Evolutionary conservation across 2,888 invertebrate genomes (phyloP).

Genomic region (Phengaris arion): DNA sequence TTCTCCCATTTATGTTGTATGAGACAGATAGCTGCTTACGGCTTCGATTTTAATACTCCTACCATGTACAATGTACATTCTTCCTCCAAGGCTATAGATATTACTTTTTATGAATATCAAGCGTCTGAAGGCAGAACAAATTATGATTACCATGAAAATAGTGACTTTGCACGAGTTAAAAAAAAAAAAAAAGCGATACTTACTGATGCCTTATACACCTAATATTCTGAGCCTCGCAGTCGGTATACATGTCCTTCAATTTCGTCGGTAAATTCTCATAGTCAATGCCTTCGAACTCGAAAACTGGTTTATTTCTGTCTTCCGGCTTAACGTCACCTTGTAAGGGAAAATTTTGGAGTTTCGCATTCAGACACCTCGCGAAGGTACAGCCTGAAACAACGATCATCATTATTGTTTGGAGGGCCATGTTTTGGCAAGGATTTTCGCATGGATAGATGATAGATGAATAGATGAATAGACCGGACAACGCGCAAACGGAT

Average conservation of each 20-base stretch:
- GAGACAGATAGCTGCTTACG: too few relatives aligned
- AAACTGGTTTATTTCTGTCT: background rate
- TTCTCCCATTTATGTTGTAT: too few relatives aligned
- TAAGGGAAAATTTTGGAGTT: background rate
- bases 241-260: background rate
- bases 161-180: too few relatives aligned
- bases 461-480: too few relatives aligned
- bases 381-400: background rate
- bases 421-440: background rate
- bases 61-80: too few relatives aligned
- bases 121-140: too few relatives aligned
- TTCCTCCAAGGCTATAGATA: too few relatives aligned
- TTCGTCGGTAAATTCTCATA: background rate
- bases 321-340: background rate
- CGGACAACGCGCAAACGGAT: too few relatives aligned
- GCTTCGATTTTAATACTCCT: too few relatives aligned
- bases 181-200: background rate
- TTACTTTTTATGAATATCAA: too few relatives aligned
- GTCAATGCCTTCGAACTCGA: background rate
- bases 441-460: too few relatives aligned
- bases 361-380: background rate
- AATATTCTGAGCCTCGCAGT: background rate
- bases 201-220: slow-evolving; percentile 5
- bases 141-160: too few relatives aligned
- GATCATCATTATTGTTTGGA: background rate